phyloP scores from a whole-genome alignment of 2,888 invertebrate species.

The Rhyacophila evoluta region DNA sequence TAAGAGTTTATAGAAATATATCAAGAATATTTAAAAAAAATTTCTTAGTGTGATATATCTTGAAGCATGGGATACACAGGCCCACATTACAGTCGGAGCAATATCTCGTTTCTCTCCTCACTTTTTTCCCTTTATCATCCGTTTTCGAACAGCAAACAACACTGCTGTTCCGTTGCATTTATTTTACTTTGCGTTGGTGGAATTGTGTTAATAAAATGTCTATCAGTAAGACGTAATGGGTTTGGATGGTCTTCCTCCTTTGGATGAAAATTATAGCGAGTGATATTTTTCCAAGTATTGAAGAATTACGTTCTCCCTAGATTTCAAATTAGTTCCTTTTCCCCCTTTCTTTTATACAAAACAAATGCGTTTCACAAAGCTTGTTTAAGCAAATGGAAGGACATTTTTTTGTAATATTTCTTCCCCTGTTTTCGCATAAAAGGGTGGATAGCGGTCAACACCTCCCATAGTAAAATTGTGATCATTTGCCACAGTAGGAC shows the following conservation, averaged over 20 bases:
- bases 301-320: too few species aligned
- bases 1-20: too few species aligned
- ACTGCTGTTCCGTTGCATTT: conserved; percentile 35
- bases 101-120: conserved; percentile 39
- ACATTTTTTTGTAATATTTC: conserved; percentile 56
- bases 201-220: conserved; percentile 37
- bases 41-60: conserved; percentile 45
- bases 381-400: conserved; percentile 50
- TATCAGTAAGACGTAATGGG: conserved; percentile 39
- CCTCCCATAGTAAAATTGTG: too few species aligned
- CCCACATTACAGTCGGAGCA: conserved; percentile 44
- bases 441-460: conserved; percentile 40
- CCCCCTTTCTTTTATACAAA: too few species aligned
- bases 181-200: conserved; percentile 35
- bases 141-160: conserved; percentile 38
- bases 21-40: neutral
- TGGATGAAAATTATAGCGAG: neutral
- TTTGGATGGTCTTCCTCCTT: conserved; percentile 42
- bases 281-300: too few species aligned
- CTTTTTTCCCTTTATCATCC: conserved; percentile 39
- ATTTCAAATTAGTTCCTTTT: too few species aligned
- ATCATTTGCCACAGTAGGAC: too few species aligned
- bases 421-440: conserved; percentile 53
- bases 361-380: conserved; percentile 46
- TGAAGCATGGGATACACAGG: conserved; percentile 43